Evolutionary conservation across 2,888 invertebrate species (phyloP).

Genomic region (Tetragnatha montana): DNA sequence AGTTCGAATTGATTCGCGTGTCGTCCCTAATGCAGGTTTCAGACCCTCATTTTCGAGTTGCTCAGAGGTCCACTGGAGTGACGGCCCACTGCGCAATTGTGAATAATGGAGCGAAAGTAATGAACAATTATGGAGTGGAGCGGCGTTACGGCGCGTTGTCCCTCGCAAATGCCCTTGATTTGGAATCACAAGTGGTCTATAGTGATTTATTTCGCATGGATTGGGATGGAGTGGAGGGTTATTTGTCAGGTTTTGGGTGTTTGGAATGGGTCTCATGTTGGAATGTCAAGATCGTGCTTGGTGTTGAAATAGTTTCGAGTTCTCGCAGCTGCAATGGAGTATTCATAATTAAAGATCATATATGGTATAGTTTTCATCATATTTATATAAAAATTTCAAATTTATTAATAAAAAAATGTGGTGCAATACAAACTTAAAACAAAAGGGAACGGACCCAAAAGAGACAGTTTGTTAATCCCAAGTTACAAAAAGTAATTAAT

Average conservation of each 20-base stretch:
- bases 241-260: background rate
- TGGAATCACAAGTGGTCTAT: background rate
- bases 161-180: background rate
- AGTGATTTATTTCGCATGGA: background rate
- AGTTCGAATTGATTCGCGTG: slow-evolving; percentile 53
- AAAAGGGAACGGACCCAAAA: too few relatives aligned
- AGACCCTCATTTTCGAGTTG: slow-evolving; percentile 31
- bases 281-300: too few relatives aligned
- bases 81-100: background rate
- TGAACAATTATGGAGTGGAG: background rate
- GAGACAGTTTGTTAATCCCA: too few relatives aligned
- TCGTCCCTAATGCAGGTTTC: slow-evolving; percentile 21
- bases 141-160: background rate
- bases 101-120: slow-evolving; percentile 8
- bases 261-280: background rate
- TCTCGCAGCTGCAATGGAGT: too few relatives aligned
- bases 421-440: too few relatives aligned
- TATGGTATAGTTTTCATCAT: too few relatives aligned
- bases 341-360: too few relatives aligned
- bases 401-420: too few relatives aligned
- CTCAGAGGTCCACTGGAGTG: background rate
- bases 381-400: too few relatives aligned
- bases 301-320: too few relatives aligned
- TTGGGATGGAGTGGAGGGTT: background rate
- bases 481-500: too few relatives aligned